Evolutionary conservation across 2,888 invertebrate species (phyloP), one percentile per base, ranked within the genome.

Genomic region (Eupeodes luniger): DNA sequence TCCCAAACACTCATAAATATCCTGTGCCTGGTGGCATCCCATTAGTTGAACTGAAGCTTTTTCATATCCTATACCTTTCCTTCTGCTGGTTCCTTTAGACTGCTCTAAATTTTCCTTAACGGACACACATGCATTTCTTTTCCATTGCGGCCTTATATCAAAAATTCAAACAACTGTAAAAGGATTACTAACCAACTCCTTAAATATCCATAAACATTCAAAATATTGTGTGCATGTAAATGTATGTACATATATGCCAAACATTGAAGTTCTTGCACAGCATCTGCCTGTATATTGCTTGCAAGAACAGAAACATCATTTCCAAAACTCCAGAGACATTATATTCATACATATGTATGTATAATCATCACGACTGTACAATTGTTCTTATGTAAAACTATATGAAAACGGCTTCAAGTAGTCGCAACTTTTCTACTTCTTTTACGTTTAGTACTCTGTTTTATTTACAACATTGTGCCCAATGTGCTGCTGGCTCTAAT

Each of bases 121-220:
- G 14, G 9, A 67, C n/a, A 36, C 67, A 36, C 36, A 64, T 16
- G 61, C 59, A 64, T 64, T 57, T 57, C 57, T 11, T 57, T 69
- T 49, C 78, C 75, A 34, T 40, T 66, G 76, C 55, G 72, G 47
- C 74, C 64, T 81, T 84, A 81, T 84, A 75, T 81, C 87, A 84
- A 86, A 59, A 67, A 77, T 75, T 88, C 77, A 84, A 88, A 88
- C 84, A 84, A 88, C 74, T 81, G 77, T 81, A 74, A 40, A 84
- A 77, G 76, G 84, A 74, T 77, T 87, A 66, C 79, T n/a, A 83
- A 47, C 47, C 7, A 47, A 27, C 47, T 70, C 12, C 16, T 5
- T 62, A 44, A 5, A 27, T 27, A 27, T 27, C 12, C 40, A 9
- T 7, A 47, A 40, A 49, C n/a, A 34, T 3, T 6, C 40, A n/a